Percentiles rank a stretch among this genome's conserved stretches.
These are phyloP conservation scores for Caenorhabditis brenneri DNA, from an alignment of 1,140 invertebrate species.

Conservation along the genomic window DNA sequence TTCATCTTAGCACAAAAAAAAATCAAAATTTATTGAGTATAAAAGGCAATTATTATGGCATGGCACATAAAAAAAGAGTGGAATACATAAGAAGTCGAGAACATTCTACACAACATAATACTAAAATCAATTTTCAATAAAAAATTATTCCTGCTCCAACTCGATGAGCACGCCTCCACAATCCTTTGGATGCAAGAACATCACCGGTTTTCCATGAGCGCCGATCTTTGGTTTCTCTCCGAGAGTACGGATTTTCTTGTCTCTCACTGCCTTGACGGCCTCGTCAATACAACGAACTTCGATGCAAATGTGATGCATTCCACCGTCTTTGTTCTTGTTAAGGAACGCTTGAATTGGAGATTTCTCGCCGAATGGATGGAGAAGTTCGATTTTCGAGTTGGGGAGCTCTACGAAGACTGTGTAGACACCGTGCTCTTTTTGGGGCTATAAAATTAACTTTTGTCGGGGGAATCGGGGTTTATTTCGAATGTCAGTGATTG, in stretches of 20 bases:
- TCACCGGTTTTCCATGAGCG: slow-evolving; percentile 78
- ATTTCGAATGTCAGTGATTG: no score
- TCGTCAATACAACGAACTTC: slow-evolving; percentile 74
- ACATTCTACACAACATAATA: neutral
- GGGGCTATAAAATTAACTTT: slow-evolving; percentile 67
- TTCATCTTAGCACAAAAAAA: no score
- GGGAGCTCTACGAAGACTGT: slow-evolving; percentile 77
- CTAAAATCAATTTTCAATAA: no score
- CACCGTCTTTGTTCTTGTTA: slow-evolving; percentile 76
- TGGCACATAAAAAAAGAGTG: no score
- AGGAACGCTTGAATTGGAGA: slow-evolving; percentile 76
- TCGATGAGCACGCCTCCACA: slow-evolving; percentile 78
- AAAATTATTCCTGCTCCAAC: slow-evolving; percentile 74
- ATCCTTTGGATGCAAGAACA: slow-evolving; percentile 79
- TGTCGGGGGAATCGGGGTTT: neutral
- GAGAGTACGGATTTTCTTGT: slow-evolving; percentile 74
- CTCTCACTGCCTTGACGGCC: slow-evolving; percentile 69
- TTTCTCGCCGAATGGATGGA: slow-evolving; percentile 76
- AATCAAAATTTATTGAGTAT: no score
- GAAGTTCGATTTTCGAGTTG: slow-evolving; percentile 76
- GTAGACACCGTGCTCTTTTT: slow-evolving; percentile 76
- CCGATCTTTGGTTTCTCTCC: slow-evolving; percentile 75
- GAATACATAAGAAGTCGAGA: neutral
- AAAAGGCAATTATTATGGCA: no score
- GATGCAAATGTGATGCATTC: slow-evolving; percentile 78